phyloP scores from a whole-genome alignment of 2,888 invertebrate genomes.

The Leucoptera coffeella region DNA sequence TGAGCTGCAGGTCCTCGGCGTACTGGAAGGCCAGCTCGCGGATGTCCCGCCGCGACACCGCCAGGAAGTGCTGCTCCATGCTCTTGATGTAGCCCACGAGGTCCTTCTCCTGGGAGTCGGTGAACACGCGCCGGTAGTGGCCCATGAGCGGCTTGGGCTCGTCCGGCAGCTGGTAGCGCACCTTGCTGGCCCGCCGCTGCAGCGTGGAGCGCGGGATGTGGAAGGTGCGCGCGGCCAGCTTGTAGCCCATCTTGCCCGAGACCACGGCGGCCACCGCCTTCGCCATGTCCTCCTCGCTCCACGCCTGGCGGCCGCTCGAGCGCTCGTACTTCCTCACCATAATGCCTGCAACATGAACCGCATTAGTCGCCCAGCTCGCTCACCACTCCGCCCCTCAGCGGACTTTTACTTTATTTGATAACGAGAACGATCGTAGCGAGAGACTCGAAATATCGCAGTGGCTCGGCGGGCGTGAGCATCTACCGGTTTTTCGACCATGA shows the following conservation, averaged over 20 bases:
- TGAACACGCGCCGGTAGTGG: slow-evolving; percentile 40
- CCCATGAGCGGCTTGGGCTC: slow-evolving; percentile 43
- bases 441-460: too few species aligned
- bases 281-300: slow-evolving; percentile 47
- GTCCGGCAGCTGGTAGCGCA: slow-evolving; percentile 35
- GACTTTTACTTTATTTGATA: too few species aligned
- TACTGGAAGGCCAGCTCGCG: slow-evolving; percentile 45
- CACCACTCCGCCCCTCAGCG: too few species aligned
- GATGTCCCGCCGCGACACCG: slow-evolving; percentile 39
- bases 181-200: slow-evolving; percentile 40
- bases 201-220: slow-evolving; percentile 44
- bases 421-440: too few species aligned
- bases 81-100: slow-evolving; percentile 44
- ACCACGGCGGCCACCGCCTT: slow-evolving; percentile 44
- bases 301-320: slow-evolving; percentile 45
- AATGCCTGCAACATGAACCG: too few species aligned
- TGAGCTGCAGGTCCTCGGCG: slow-evolving; percentile 35
- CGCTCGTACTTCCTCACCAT: slow-evolving; percentile 50
- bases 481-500: too few species aligned
- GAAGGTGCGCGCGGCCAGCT: slow-evolving; percentile 39
- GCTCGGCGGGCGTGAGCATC: too few species aligned
- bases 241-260: slow-evolving; percentile 47
- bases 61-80: slow-evolving; percentile 45
- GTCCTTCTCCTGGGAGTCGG: slow-evolving; percentile 41
- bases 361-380: too few species aligned